Base-by-base conservation (phyloP, 1,140 invertebrate genomes). In the Sycophila sp. region DNA sequence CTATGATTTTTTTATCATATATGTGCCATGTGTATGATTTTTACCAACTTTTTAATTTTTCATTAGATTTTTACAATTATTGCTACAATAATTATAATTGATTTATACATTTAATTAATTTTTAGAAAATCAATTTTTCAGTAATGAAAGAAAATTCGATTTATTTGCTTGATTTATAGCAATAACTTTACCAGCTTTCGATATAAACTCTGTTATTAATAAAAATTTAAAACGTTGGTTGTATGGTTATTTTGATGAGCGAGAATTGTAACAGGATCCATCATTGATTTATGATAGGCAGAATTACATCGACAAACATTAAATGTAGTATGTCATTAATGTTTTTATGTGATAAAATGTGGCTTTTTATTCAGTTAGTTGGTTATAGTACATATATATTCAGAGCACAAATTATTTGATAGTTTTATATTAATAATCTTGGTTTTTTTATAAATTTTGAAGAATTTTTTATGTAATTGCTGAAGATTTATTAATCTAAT, bases 401-500 rank as follows among this genome's bases (percentile, higher is more conserved):
- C n/a, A n/a, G n/a, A n/a, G n/a, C n/a, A 56, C 8, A 55, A 51
- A 38, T 10, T 28, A 8, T 53, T n/a, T n/a, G n/a, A n/a, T n/a
- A n/a, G n/a, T n/a, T n/a, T n/a, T n/a, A n/a, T n/a, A n/a, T n/a
- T n/a, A n/a, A n/a, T n/a, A n/a, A n/a, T n/a, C n/a, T n/a, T 1
- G n/a, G 22, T 34, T 56, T 56, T 38, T 66, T 66, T 17, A 34
- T 55, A 13, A 40, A 13, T 42, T 59, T 47, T 17, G 42, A n/a
- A 56, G 28, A 56, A 28, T 68, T 59, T 15, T 32, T 40, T 60
- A 49, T 60, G 19, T 56, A 10, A 59, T 45, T 13, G 13, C 40
- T 26, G 19, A 15, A 53, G 28, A 28, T 59, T 47, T 51, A 53
- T 38, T 5, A 59, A 24, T 40, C 26, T 58, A 15, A 45, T n/a